These are phyloP conservation scores for Diplogasteroides magnus DNA, from an alignment of 1,140 invertebrate species.

Conservation along the genomic window DNA sequence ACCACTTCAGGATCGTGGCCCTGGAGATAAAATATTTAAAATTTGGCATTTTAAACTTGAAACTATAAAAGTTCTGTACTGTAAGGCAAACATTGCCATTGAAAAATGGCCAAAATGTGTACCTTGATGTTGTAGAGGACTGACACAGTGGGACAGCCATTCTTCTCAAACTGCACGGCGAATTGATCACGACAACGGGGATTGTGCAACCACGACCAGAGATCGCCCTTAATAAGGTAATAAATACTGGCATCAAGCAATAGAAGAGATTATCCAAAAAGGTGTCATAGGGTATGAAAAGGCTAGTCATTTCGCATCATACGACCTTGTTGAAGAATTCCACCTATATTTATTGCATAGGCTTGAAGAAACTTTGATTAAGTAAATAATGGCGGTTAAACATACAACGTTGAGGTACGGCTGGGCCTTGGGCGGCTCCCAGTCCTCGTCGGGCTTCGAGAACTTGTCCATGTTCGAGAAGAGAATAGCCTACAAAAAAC, in stretches of 20 bases:
- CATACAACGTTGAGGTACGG: constrained; percentile 69
- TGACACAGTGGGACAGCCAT: constrained; percentile 22
- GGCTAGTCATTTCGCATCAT: background rate
- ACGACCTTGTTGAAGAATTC: background rate
- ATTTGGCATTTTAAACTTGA: too few relatives aligned
- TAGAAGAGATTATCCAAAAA: too few relatives aligned
- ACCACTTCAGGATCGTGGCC: constrained; percentile 34
- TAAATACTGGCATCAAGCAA: constrained; percentile 4
- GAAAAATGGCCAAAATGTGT: too few relatives aligned
- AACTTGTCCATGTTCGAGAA: constrained; percentile 92
- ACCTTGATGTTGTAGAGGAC: constrained; percentile 37
- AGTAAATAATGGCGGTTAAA: constrained; percentile 12
- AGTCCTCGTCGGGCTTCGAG: constrained; percentile 78
- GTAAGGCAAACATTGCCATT: too few relatives aligned
- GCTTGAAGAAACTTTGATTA: background rate
- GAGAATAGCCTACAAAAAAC: constrained; percentile 65
- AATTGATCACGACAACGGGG: constrained; percentile 83
- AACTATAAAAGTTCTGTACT: too few relatives aligned
- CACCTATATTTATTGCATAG: background rate
- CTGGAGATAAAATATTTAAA: too few relatives aligned
- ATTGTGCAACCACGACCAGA: constrained; percentile 84
- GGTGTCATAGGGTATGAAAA: background rate
- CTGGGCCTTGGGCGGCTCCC: constrained; percentile 79
- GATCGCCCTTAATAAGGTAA: constrained; percentile 67
- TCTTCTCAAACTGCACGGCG: constrained; percentile 67